Base-by-base conservation (phyloP, 2,888 invertebrate genomes). In the Falcaria lacertinaria region DNA sequence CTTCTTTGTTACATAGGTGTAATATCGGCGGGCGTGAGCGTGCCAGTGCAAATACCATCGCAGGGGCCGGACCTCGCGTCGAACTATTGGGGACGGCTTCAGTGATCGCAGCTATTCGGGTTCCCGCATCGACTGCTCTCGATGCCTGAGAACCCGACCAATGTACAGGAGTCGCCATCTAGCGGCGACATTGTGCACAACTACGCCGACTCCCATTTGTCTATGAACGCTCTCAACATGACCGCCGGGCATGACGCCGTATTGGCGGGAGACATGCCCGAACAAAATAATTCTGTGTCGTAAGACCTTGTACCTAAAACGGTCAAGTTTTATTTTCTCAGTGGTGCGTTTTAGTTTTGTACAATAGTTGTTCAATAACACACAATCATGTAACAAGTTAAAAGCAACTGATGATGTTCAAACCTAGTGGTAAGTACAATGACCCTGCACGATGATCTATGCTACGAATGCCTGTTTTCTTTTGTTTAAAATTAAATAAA, bases 61-160 rank as follows among this genome's bases (percentile, higher is more conserved):
- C 95, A 95, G 81, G 93, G 93, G 64, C 92, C 94, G 53, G 95
- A 95, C 81, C 91, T 95, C 77, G 91, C 95, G 60, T 89, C 92
- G 39, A 96, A 95, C 90, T 97, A 97, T 86, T 97, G 97, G 97
- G 95, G 96, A 32, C 90, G 96, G 83, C 93, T 97, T 85, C 96
- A 95, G 94, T 95, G 97, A 97, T 96, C 95, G 88, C 94, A 95
- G 92, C 94, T 96, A 72, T 95, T 95, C 91, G 95, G 95, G 92
- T 94, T 95, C 91, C 93, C 94, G 74, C 93, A 94, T 86, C 92
- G 94, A 77, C 90, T 94, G 48, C 91, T 94, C 84, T 91, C 83
- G 75, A 85, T 92, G 91, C 89, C 90, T 52, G 92, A 92, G 78
- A 92, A 91, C 91, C 92, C 92, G 91, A 80, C 54, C 50, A 66